These are phyloP conservation scores for Samia ricini DNA, from an alignment of 1,140 invertebrate species.

Conservation along the genomic window DNA sequence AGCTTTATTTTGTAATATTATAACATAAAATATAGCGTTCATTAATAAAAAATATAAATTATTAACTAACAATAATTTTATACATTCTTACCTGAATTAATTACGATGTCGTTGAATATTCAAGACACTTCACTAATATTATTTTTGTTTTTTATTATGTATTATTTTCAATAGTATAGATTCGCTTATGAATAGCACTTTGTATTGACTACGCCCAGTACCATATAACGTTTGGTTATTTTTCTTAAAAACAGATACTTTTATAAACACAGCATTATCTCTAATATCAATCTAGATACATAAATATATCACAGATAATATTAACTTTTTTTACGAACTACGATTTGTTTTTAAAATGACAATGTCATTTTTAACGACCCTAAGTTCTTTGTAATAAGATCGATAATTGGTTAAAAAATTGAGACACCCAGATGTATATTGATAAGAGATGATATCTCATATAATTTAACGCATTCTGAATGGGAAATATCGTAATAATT, in stretches of 20 bases:
- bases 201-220: neutral
- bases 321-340: neutral
- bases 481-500: slow-evolving; percentile 3
- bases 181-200: neutral
- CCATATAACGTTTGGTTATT: neutral
- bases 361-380: neutral
- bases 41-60: neutral
- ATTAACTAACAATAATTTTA: too few species aligned
- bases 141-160: too few species aligned
- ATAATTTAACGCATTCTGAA: neutral
- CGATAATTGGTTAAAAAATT: neutral
- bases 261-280: neutral
- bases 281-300: neutral
- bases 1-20: too few species aligned
- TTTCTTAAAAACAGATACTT: neutral
- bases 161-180: neutral
- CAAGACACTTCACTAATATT: too few species aligned
- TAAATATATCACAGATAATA: neutral
- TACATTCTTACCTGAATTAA: neutral
- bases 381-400: neutral
- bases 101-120: neutral
- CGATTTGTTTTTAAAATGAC: neutral
- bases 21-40: neutral
- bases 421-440: neutral
- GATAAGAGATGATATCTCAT: slow-evolving; percentile 7